Evolutionary conservation across 1,140 invertebrate species (phyloP).

Genomic region (Harpegnathos saltator): DNA sequence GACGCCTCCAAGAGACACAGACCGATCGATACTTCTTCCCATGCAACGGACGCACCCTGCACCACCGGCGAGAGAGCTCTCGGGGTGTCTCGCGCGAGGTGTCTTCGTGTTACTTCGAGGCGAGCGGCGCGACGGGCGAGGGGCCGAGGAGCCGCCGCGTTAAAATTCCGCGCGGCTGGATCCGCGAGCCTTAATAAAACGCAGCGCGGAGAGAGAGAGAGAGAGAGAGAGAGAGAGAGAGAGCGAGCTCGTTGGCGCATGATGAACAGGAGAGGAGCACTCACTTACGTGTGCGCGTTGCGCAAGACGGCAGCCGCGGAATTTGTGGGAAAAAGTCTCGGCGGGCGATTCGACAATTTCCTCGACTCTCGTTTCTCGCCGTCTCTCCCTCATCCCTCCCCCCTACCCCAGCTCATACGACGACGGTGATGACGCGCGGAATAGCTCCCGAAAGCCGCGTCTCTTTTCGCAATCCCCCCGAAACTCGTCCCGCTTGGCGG

Average conservation of each 20-base stretch:
- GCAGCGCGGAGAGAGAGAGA: slow-evolving; percentile 30
- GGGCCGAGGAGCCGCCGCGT: slow-evolving; percentile 12
- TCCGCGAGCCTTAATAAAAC: slow-evolving; percentile 49
- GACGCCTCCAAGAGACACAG: slow-evolving; percentile 64
- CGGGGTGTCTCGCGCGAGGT: slow-evolving; percentile 35
- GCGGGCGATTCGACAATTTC: no score
- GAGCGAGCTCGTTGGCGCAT: background rate
- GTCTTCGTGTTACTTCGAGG: background rate
- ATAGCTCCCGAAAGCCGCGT: no score
- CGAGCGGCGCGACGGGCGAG: background rate
- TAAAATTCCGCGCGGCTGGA: slow-evolving; percentile 51
- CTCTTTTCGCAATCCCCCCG: no score
- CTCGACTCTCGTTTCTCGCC: no score
- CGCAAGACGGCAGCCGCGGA: slow-evolving; percentile 14
- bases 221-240: no score
- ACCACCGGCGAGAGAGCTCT: slow-evolving; percentile 27
- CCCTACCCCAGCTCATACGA: no score
- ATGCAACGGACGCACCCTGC: slow-evolving; percentile 65
- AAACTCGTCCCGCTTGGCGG: no score
- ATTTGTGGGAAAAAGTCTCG: background rate
- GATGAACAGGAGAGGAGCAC: background rate
- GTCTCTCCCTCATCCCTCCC: no score
- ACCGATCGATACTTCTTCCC: slow-evolving; percentile 72
- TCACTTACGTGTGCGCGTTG: slow-evolving; percentile 11
- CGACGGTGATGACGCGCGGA: no score